Percentiles rank a stretch among this genome's conserved stretches.
phyloP scores from a whole-genome alignment of 2,797 vertebrate genomes.

The Acridotheres tristis region DNA sequence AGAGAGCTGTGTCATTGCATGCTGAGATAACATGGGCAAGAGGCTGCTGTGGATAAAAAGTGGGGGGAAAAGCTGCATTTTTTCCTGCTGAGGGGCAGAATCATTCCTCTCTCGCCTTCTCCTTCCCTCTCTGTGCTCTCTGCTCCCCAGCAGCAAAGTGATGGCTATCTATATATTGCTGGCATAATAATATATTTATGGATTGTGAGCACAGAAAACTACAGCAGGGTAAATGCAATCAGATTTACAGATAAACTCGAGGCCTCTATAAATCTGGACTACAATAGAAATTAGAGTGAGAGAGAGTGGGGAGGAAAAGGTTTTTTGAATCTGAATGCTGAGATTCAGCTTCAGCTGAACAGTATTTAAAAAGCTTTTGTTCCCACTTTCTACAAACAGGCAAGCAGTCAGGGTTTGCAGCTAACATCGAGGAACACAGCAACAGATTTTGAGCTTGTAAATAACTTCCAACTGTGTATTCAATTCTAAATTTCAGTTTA shows the following conservation, averaged over 20 bases:
- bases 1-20: accelerated
- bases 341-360: neutral
- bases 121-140: neutral
- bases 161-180: neutral
- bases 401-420: neutral
- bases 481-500: constrained; percentile 7
- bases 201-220: neutral
- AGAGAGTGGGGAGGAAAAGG: neutral
- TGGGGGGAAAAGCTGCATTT: neutral
- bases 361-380: constrained; percentile 3
- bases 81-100: neutral
- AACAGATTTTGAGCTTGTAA: constrained; percentile 36
- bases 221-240: neutral
- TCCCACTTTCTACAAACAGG: neutral
- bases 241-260: neutral
- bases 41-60: neutral
- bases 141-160: neutral
- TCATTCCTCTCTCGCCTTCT: neutral
- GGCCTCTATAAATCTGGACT: neutral
- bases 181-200: neutral
- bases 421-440: neutral
- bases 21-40: accelerated
- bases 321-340: neutral
- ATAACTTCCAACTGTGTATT: constrained; percentile 32
- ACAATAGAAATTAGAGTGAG: neutral